Evolutionary conservation across 2,797 vertebrate genomes (phyloP), one percentile per base, ranked within the genome.

Genomic region (Spea hammondii): DNA sequence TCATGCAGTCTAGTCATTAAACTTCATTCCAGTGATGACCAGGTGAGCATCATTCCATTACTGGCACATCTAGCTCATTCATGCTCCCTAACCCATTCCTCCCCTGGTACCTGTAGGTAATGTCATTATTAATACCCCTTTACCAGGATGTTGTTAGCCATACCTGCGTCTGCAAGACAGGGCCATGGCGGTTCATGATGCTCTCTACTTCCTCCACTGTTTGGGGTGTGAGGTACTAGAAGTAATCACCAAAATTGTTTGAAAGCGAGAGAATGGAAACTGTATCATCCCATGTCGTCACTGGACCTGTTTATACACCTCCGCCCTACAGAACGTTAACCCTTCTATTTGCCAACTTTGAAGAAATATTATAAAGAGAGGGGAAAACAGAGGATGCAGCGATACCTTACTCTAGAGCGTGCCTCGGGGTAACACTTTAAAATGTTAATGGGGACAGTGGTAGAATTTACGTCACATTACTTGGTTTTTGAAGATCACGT

Each of bases 231-330:
- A 73, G 60, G 65, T 54, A 57, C 45, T 60, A 67, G 44, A 77
- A 57, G 79, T 77, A 77, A 82, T 55, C 77, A 73, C 64, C 64
- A 12, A 77, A 77, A 82, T 72, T 82, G 79, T 77, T 73, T 73
- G 55, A 73, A 82, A 77, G 67, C 62, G 48, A 77, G 70, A 73
- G 70, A 67, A 82, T 82, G 70, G 79, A 77, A 82, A 77, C 65
- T 69, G 70, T 82, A 82, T 77, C 75, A 77, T 81, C 70, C 51
- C 47, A 11, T 80, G 73, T 77, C 74, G 79, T 81, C 79, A 81
- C 70, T 72, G 70, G 64, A 77, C 79, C 79, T 82, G 79, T 82
- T 77, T 11, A 17, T 72, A 57, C 44, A 82, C 79, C 79, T 69
- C 74, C 79, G 79, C 79, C 79, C 79, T 82, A 70, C 51, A 48